Conservation (phyloP, 2,113 vertebrate genomes). For the Gallinago undulata region DNA sequence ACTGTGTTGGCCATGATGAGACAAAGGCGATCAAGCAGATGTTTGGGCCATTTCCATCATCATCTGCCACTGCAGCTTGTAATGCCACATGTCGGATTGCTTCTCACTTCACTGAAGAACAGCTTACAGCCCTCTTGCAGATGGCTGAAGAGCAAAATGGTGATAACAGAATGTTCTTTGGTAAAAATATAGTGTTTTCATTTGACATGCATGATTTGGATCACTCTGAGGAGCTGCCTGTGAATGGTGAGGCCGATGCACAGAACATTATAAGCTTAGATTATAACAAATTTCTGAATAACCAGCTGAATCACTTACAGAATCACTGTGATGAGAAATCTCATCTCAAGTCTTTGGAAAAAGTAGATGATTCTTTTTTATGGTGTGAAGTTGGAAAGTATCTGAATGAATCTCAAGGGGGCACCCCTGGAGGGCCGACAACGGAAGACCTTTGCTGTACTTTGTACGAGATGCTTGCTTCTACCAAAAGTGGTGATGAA, state of each 20-base stretch:
- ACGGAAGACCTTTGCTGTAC: conserved; percentile 92
- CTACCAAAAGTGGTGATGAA: conserved; percentile 88
- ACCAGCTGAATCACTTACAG: conserved; percentile 75
- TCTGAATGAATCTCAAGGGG: conserved; percentile 77
- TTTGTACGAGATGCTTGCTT: conserved; percentile 94
- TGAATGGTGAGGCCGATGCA: conserved; percentile 61
- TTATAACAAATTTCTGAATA: conserved; percentile 86
- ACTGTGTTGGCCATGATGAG: conserved; percentile 87
- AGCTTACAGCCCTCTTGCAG: conserved; percentile 80
- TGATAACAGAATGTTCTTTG: conserved; percentile 74
- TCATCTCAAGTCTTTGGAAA: conserved; percentile 59
- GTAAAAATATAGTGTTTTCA: conserved; percentile 89
- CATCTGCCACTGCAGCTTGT: conserved; percentile 85
- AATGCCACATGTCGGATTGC: conserved; percentile 79
- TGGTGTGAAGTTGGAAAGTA: conserved; percentile 90
- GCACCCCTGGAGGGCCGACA: conserved; percentile 84
- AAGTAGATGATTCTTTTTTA: conserved; percentile 80
- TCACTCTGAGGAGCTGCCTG: conserved; percentile 80
- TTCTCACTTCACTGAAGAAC: conserved; percentile 77
- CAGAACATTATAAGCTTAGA: conserved; percentile 80
- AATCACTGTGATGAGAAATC: conserved; percentile 54
- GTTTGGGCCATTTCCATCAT: conserved; percentile 93
- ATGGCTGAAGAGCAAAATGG: conserved; percentile 68
- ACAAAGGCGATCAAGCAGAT: conserved; percentile 91
- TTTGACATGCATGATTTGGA: conserved; percentile 90